Base-by-base conservation (phyloP, 2,113 vertebrate genomes). In the Butorides virescens region DNA sequence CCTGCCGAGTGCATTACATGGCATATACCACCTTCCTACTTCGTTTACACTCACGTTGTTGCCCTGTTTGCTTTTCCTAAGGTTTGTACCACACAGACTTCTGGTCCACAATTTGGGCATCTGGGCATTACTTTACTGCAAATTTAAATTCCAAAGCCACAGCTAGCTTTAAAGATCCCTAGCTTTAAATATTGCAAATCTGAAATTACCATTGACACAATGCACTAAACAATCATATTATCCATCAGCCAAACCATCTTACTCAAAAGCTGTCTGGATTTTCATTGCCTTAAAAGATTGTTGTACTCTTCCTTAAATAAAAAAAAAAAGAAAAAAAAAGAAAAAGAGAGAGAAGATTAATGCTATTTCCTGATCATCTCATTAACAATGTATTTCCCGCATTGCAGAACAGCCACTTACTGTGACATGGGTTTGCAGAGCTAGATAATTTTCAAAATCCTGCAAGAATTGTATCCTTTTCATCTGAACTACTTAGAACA, bases 401-500 rank as follows among this genome's bases (percentile, higher is more conserved):
- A 26, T 4, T 73, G 74, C 42, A 91, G 47, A 91, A 67, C 63
- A 95, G 65, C 47, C 72, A 71, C 56, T 92, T 77, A 84, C 27
- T 61, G 17, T 89, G 79, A 81, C 68, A 56, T 10, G 11, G 29
- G 25, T 75, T 84, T 82, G 44, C 46, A 88, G 55, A 92, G 61
- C 23, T 59, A 83, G 39, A 55, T 74, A 32, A 70, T 86, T 95
- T 94, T 88, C n/a, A 74, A 86, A 93, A 81, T 67, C 55, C 88
- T 90, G n/a, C 63, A 93, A 90, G 72, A 90, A 74, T 19, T 90
- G 32, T 73, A 68, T 49, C 50, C 63, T 96, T 93, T 89, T 93
- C 62, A 93, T 90, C 66, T 90, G 68, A 86, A 76, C n/a, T 63
- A 44, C 63, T 80, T 52, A 36, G 50, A 92, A 86, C 18, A 66